phyloP scores from a whole-genome alignment of 30 jellyfish, hydroid and myxozoan genomes.

The Pelagia noctiluca region DNA sequence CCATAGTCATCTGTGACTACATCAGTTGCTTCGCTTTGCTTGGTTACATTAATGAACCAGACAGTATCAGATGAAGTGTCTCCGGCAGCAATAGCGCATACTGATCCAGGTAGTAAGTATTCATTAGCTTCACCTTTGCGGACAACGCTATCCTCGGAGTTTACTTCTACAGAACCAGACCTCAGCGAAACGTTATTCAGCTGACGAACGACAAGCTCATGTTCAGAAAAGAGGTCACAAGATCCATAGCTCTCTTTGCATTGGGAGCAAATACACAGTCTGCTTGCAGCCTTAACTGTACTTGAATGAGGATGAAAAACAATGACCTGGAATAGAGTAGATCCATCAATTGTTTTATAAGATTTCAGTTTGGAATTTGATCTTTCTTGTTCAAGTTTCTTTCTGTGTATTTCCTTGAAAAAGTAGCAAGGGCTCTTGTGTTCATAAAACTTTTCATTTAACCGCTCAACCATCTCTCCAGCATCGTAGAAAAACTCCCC shows the following conservation, averaged over 20 bases:
- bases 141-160: constrained; percentile 7
- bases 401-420: constrained; percentile 19
- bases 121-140: constrained; percentile 27
- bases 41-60: constrained; percentile 35
- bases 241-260: constrained; percentile 47
- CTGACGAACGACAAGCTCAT: constrained; percentile 33
- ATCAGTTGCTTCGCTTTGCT: constrained; percentile 30
- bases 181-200: constrained; percentile 33
- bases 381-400: constrained; percentile 24
- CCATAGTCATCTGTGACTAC: constrained; percentile 43
- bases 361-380: constrained; percentile 24
- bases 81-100: constrained; percentile 47
- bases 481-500: constrained; percentile 39
- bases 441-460: constrained; percentile 21
- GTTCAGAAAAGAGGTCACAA: constrained; percentile 24
- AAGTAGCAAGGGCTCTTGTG: constrained; percentile 39
- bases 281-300: constrained; percentile 20
- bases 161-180: constrained; percentile 18
- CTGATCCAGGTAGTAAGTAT: constrained; percentile 30
- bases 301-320: constrained; percentile 35
- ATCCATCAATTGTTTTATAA: constrained; percentile 26
- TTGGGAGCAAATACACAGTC: constrained; percentile 40
- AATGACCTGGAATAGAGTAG: constrained; percentile 36
- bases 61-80: constrained; percentile 44
- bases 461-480: constrained; percentile 25